Evolutionary conservation across 2,113 vertebrate species (phyloP).

Genomic region (Rhinogobius similis): DNA sequence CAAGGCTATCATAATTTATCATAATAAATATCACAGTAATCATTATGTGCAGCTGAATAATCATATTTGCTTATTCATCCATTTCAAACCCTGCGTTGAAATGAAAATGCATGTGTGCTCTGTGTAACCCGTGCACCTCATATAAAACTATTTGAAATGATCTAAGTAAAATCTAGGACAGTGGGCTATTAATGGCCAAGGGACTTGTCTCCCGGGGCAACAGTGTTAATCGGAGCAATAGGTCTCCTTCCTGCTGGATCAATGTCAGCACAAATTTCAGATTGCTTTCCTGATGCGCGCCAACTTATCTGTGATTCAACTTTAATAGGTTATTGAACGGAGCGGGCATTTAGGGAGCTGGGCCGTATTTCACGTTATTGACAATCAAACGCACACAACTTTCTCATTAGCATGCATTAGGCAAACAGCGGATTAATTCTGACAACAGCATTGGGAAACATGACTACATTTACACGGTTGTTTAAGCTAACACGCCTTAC

Average conservation of each 20-base stretch:
- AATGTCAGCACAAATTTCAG: slow-evolving; percentile 86
- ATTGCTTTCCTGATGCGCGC: slow-evolving; percentile 81
- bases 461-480: slow-evolving; percentile 59
- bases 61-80: not conserved
- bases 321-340: slow-evolving; percentile 86
- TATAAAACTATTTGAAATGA: slow-evolving; percentile 68
- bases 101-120: slow-evolving; percentile 8
- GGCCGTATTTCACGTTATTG: slow-evolving; percentile 81
- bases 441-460: slow-evolving; percentile 60
- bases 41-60: not conserved
- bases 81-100: not conserved
- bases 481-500: slow-evolving; percentile 56
- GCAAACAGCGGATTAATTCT: slow-evolving; percentile 75
- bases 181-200: slow-evolving; percentile 69
- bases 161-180: slow-evolving; percentile 66
- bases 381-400: slow-evolving; percentile 81
- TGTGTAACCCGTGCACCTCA: slow-evolving; percentile 55
- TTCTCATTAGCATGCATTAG: slow-evolving; percentile 84
- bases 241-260: slow-evolving; percentile 81
- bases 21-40: not conserved
- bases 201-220: slow-evolving; percentile 71
- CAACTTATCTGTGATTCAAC: slow-evolving; percentile 84
- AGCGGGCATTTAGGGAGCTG: slow-evolving; percentile 78
- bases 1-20: not conserved
- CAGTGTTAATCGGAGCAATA: slow-evolving; percentile 81